Evolutionary conservation across 2,797 vertebrate species (phyloP), one percentile per base, ranked within the genome.

Genomic region (Helostoma temminkii): DNA sequence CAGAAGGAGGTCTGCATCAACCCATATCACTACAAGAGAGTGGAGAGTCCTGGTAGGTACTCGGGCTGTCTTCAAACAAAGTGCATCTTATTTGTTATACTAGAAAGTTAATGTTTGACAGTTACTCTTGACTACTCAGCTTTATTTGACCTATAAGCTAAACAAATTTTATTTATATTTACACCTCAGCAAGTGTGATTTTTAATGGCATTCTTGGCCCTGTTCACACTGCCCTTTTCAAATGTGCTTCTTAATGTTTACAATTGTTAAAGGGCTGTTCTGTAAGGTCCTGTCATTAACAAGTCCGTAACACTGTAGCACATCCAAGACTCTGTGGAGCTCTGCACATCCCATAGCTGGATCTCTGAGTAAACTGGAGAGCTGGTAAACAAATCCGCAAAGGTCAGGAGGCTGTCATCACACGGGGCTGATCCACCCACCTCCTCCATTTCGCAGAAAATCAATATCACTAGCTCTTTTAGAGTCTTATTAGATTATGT

Each of bases 1-100:
- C 98, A 99, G 92, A 99, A 98, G 92, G 98, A 99, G 92, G 98
- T 99, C 82, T 99, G 98, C 93, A 99, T 99, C 91, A 99, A 99
- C 90, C 98, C 98, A 1, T 99, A 99, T 94, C 98, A 99, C 93
- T 99, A 99, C 89, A 98, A 98, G 88, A 93, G 98, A 83, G 97
- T 99, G 82, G 97, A 98, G 88, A 99, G 97, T 92, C 97, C 97
- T 85, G 97, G 97, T 99, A 94, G 43, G 96, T 94, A 28, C 47
- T 22, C 12, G 1, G 10, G 1, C 6, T 14, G 21, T 45, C n/a
- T 36, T 14, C 6, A 1, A 37, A 14, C 14, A 5, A n/a, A 2
- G 5, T 36, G 8, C 8, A 22, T 22, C 9, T 4, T 53, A 8
- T 45, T 18, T 55, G 10, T 58, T 43, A 8, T 41, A 7, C 30